Percentiles rank a stretch among this genome's conserved stretches.
These are phyloP conservation scores for Hydriomena furcata DNA, from an alignment of 2,888 invertebrate genomes.

Conservation along the genomic window DNA sequence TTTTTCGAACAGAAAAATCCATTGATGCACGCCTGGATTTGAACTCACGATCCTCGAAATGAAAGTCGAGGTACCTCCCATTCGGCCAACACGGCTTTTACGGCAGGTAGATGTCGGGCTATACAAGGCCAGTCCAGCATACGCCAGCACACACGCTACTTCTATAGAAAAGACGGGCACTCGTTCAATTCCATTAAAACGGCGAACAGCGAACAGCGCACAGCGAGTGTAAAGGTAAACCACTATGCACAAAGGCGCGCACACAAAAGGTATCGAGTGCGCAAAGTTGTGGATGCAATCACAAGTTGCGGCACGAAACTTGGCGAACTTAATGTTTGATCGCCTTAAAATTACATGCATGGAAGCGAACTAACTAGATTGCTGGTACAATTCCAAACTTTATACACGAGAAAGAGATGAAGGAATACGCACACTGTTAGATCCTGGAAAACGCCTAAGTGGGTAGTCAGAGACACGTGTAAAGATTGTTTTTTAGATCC, in stretches of 20 bases:
- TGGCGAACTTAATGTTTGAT: constrained; percentile 53
- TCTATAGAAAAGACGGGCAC: constrained; percentile 30
- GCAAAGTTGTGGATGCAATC: constrained; percentile 71
- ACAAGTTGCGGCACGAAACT: constrained; percentile 60
- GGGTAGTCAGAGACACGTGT: too few relatives aligned
- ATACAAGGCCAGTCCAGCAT: background rate
- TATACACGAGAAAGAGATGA: too few relatives aligned
- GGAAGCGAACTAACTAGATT: background rate
- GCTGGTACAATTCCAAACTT: too few relatives aligned
- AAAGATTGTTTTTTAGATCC: too few relatives aligned
- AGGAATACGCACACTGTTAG: too few relatives aligned
- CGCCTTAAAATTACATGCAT: constrained; percentile 51
- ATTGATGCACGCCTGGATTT: too few relatives aligned
- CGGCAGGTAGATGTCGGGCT: background rate
- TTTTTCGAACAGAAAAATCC: too few relatives aligned
- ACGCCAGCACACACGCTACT: background rate
- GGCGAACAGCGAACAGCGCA: constrained; percentile 47
- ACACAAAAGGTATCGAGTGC: constrained; percentile 71
- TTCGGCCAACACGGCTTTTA: too few relatives aligned
- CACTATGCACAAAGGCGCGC: constrained; percentile 57
- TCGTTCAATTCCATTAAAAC: constrained; percentile 38
- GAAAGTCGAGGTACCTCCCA: too few relatives aligned
- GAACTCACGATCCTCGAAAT: too few relatives aligned
- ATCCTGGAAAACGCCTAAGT: too few relatives aligned
- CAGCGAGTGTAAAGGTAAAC: constrained; percentile 63